Conservation (phyloP, 2,797 vertebrate species). For the Chelonia mydas region DNA sequence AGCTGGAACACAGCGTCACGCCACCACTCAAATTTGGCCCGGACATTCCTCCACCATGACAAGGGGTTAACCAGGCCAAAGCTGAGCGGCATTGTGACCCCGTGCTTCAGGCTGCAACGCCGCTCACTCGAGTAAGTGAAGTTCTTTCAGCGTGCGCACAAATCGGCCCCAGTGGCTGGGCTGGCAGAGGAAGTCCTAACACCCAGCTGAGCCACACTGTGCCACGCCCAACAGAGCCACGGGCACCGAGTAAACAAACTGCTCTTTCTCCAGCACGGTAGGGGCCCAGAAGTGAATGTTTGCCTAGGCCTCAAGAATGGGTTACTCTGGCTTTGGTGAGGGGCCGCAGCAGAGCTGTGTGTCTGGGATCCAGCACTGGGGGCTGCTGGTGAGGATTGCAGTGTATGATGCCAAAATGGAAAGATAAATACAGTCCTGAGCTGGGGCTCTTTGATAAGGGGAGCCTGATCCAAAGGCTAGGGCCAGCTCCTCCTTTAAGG, state of each 20-base stretch:
- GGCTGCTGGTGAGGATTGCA: background rate
- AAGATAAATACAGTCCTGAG: background rate
- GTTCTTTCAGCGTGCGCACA: background rate
- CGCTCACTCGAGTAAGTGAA: background rate
- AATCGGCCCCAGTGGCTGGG: no score
- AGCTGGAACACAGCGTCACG: background rate
- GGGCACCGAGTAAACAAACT: background rate
- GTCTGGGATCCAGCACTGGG: background rate
- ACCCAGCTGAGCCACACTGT: background rate
- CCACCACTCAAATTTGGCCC: background rate
- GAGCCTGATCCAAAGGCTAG: background rate
- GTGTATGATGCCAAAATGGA: background rate
- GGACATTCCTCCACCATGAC: background rate
- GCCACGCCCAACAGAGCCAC: background rate
- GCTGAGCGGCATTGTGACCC: background rate
- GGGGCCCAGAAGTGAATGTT: background rate
- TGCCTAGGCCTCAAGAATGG: background rate
- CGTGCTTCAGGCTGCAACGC: background rate
- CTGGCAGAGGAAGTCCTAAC: no score
- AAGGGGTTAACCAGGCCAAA: background rate
- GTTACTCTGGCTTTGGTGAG: fast-evolving
- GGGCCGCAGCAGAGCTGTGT: background rate
- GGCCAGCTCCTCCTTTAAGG: background rate
- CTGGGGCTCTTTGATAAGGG: fast-evolving
- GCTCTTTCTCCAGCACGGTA: background rate